phyloP scores from a whole-genome alignment of 2,113 vertebrate species.

The Lontra canadensis region DNA sequence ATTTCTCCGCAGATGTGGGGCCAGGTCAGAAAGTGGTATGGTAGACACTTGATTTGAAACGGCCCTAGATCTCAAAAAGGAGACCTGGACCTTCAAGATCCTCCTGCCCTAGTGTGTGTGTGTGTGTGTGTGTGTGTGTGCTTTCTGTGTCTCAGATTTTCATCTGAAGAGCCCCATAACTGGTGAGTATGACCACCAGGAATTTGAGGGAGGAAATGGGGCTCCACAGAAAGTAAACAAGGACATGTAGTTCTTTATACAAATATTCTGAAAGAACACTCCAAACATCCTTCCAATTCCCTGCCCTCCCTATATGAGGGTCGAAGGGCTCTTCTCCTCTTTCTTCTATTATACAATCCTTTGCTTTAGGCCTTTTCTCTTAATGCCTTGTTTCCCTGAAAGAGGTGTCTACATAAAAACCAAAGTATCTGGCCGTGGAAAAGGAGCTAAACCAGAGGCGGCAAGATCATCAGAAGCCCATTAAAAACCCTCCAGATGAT shows the following conservation, averaged over 20 bases:
- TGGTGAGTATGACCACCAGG: conserved; percentile 15
- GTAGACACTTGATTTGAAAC: neutral
- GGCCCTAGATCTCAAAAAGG: neutral
- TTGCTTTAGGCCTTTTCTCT: neutral
- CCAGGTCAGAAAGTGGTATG: neutral
- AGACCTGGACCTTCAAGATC: fast-evolving
- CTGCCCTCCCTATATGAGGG: neutral
- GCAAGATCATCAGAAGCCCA: neutral
- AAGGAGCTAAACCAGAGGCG: neutral
- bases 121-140: fast-evolving
- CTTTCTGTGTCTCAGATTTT: neutral
- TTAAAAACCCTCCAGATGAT: neutral
- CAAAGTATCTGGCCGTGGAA: neutral
- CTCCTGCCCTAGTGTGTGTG: neutral
- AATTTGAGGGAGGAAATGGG: conserved; percentile 42
- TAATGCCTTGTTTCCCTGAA: neutral
- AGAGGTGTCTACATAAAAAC: neutral
- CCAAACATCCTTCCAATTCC: neutral
- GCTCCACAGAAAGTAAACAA: conserved; percentile 54
- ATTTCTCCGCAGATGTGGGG: neutral
- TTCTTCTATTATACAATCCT: neutral
- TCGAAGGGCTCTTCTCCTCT: neutral
- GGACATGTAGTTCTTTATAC: conserved; percentile 47
- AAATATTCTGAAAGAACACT: neutral
- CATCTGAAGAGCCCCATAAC: neutral